Evolutionary conservation across 1,140 invertebrate species (phyloP), one percentile per base, ranked within the genome.

Genomic region (Pseudachorutes palmiensis): DNA sequence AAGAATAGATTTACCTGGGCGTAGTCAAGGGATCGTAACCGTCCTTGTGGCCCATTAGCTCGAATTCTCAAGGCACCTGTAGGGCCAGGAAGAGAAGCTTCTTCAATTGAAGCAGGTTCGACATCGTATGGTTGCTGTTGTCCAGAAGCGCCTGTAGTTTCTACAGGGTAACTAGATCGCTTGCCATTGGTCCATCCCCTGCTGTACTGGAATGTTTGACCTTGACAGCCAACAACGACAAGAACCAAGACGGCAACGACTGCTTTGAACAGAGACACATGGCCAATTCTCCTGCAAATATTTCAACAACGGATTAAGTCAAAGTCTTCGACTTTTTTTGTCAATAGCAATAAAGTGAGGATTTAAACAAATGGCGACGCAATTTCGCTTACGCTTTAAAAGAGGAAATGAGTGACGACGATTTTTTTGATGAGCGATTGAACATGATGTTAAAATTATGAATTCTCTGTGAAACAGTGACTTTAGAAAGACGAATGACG

Each of bases 161-260:
- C 12, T 9, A 28, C 14, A 2, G 31, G 33, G 41, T 41, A 30
- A 3, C 61, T 14, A 41, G 30, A 58, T 51, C 70, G 36, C 61
- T 73, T 73, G 16, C 86, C 86, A 74, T 87, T 87, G 33, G 84
- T 87, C 87, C 87, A 88, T n/a, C 86, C 87, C 0, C 83, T 78
- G 36, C 85, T 87, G 75, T 88, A 88, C 72, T 88, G 86, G 76
- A 87, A 88, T 0, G 85, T 88, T 77, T 88, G 87, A 2, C 80
- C 80, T 0, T 78, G 22, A 65, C 66, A 64, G 75, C 76, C 74
- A 72, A 71, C 41, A 65, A 68, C 49, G 3, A 70, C 51, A 22
- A 55, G 30, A 9, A 72, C 49, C 0, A 72, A 16, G 22, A 68
- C 58, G 9, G 73, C 22, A n/a, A 70, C 29, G 28, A 73, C 26